Evolutionary conservation across 2,888 invertebrate species (phyloP), one percentile per base, ranked within the genome.

Genomic region (Gisinianus flammeolus): DNA sequence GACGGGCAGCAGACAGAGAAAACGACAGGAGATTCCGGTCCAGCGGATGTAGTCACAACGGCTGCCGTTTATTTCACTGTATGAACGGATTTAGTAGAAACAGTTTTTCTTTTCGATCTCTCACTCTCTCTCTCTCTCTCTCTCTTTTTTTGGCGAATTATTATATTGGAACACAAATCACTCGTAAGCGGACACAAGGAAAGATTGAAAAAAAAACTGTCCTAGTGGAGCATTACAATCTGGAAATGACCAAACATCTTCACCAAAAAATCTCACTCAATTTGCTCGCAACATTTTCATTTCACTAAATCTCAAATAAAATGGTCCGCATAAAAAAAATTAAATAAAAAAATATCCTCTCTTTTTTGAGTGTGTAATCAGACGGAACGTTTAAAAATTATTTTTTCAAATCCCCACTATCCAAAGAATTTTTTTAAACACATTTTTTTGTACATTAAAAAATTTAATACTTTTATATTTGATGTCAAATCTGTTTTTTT

Each of bases 101-200:
- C 54, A 4, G 16, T n/a, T 54, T 16, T 16, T 8, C 4, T 16
- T 44, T 44, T 44, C 16, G 6, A 10, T 16, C 44, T 16, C 44
- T 44, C 16, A 10, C 16, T 44, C 19, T 54, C 54, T 54, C 54
- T 19, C 54, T 54, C 54, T 54, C 62, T 26, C 66, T 66, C 66
- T 66, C n/a, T n/a, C 31, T 28, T 30, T 66, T 66, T 12, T 66
- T 16, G 66, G 30, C 19, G 30, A 66, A 66, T 66, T 66, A 66
- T 66, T 71, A 54, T 71, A n/a, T 54, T 28, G 70, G 71, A 56
- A 56, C 71, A 71, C 71, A 71, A 71, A 71, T 71, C 71, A 71
- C 71, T 71, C 52, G 44, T 54, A 71, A 71, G 54, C 71, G 71
- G 56, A 31, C 1, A 52, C 31, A 30, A 6, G 16, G 44, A 24